Percentiles rank a stretch among this genome's conserved stretches.
phyloP scores from a whole-genome alignment of 2,113 vertebrate genomes.

The Eulacestoma nigropectus region DNA sequence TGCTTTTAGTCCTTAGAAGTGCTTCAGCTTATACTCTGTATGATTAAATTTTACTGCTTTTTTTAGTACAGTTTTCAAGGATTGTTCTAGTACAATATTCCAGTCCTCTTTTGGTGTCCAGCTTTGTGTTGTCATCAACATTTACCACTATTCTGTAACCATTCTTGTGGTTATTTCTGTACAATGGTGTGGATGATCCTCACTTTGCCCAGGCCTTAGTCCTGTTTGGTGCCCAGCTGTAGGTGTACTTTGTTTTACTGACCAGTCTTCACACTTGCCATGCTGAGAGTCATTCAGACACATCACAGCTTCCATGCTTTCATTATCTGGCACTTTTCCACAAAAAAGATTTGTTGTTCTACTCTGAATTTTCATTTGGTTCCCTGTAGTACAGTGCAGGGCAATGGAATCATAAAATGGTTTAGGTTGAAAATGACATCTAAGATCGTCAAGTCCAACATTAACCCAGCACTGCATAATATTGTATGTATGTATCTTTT shows the following conservation, averaged over 20 bases:
- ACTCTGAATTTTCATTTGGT: background rate
- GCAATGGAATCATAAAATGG: background rate
- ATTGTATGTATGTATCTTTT: background rate
- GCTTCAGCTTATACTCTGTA: background rate
- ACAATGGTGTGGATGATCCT: background rate
- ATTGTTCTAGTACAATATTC: background rate
- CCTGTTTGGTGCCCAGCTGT: background rate
- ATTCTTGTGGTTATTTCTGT: background rate
- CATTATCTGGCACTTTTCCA: background rate
- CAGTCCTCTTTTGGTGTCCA: background rate
- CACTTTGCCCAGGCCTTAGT: background rate
- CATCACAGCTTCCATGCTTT: background rate
- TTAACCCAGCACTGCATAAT: background rate
- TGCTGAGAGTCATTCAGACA: background rate
- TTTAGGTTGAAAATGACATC: background rate
- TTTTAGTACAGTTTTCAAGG: background rate
- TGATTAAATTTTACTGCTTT: background rate
- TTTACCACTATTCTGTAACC: background rate
- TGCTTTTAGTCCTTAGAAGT: background rate
- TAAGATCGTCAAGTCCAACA: accelerated
- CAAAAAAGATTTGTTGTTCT: background rate
- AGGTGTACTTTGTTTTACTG: background rate
- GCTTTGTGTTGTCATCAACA: background rate
- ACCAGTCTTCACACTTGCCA: accelerated
- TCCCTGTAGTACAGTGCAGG: background rate